Base-by-base conservation (phyloP, 2,797 vertebrate genomes). In the Danio albolineatus region DNA sequence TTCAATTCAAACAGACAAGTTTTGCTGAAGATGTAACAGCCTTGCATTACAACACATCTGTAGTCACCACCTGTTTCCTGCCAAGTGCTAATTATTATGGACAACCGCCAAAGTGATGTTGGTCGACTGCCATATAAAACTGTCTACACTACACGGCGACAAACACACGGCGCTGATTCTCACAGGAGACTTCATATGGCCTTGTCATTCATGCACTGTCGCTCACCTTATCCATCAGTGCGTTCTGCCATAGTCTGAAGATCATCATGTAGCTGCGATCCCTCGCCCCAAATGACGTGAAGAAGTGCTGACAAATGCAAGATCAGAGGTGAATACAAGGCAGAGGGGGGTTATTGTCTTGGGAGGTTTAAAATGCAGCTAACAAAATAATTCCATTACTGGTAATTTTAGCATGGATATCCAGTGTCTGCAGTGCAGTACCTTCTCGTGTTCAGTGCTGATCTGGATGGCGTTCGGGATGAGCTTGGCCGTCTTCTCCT, bases 401-500 rank as follows among this genome's bases (percentile, higher is more conserved):
- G 28, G 44, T 53, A 13, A 71, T 62, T 53, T 78, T 49, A 78
- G 44, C 28, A 60, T 41, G 54, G 21, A 43, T 60, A 64, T 48
- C 39, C 46, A 0, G 14, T 66, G 21, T 74, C 51, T 28, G 62
- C 41, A 59, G 21, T 2, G 9, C 2, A 28, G 71, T 78, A 93
- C 96, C 94, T 96, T 97, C 83, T 97, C 96, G 0, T 91, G 94
- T 83, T 96, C 96, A 0, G 96, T 96, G 90, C 93, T 94, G 89
- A 97, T 95, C 92, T 97, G 96, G 87, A 97, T 96, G 86, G 96
- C 96, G 0, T 97, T 97, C 73, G 96, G 96, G 80, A 97, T 97
- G 87, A 97, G 93, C 87, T 96, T 97, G 62, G 96, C 96, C 0
- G 96, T 97, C 90, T 97, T 97, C 83, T 97, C 96, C 89, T 97